Conservation (phyloP, 2,113 vertebrate species). For the Cyprinus carpio region DNA sequence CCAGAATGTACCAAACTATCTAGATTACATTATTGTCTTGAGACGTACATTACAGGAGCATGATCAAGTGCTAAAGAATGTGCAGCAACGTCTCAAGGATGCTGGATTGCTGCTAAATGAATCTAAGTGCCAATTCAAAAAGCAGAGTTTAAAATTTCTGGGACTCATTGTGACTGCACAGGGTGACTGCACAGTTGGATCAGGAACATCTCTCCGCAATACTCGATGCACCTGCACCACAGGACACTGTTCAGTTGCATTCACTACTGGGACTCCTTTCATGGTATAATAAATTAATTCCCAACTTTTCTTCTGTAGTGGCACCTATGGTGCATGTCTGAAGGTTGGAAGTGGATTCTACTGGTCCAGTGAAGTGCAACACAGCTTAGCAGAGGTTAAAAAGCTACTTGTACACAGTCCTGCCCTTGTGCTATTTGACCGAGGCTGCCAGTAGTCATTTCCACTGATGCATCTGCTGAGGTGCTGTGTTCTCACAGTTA, state of each 20-base stretch:
- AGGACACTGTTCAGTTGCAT: neutral
- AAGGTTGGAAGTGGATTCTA: neutral
- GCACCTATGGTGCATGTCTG: neutral
- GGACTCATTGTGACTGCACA: neutral
- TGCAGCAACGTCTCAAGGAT: neutral
- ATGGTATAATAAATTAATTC: neutral
- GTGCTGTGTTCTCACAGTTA: too few relatives aligned
- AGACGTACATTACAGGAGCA: neutral
- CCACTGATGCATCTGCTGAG: too few relatives aligned
- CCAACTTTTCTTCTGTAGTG: neutral
- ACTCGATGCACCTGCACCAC: neutral
- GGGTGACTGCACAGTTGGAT: neutral
- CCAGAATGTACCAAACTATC: too few relatives aligned
- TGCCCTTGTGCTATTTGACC: neutral
- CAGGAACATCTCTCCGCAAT: conserved; percentile 8
- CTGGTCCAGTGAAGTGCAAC: neutral
- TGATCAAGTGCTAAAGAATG: neutral
- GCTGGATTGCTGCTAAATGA: neutral
- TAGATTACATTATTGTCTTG: neutral
- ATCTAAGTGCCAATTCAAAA: neutral
- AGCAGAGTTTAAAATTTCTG: too few relatives aligned
- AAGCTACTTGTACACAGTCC: neutral
- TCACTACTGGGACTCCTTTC: neutral
- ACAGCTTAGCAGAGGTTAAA: neutral
- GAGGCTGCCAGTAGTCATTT: too few relatives aligned